These are phyloP conservation scores for Drosophila picticornis DNA, from an alignment of 2,888 invertebrate species.

Conservation along the genomic window DNA sequence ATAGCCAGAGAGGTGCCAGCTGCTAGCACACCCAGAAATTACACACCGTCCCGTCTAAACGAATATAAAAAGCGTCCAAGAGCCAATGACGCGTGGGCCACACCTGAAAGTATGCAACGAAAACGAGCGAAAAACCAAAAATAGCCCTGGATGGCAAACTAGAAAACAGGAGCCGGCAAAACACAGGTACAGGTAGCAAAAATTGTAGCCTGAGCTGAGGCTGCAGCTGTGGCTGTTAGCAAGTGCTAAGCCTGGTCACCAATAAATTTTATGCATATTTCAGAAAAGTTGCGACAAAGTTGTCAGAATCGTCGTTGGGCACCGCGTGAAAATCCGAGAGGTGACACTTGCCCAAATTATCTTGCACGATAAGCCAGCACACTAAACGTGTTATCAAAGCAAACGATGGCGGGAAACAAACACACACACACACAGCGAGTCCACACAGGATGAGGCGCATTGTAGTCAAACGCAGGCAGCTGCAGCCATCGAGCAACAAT, in stretches of 20 bases:
- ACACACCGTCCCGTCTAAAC: constrained; percentile 34
- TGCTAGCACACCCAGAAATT: constrained; percentile 32
- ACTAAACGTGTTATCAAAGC: constrained; percentile 80
- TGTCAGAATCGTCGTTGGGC: constrained; percentile 46
- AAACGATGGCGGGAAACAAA: constrained; percentile 59
- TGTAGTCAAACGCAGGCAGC: constrained; percentile 78
- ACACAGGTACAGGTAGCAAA: constrained; percentile 7
- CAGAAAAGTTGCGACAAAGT: constrained; percentile 61
- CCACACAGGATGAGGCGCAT: constrained; percentile 61
- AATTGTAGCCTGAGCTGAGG: not conserved
- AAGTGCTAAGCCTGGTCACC: constrained; percentile 30
- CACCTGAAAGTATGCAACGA: constrained; percentile 38
- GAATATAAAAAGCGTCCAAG: constrained; percentile 55
- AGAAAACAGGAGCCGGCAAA: constrained; percentile 6
- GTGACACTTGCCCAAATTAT: constrained; percentile 82
- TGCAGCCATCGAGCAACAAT: constrained; percentile 55
- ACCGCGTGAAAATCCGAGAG: constrained; percentile 77
- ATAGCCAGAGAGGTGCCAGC: constrained; percentile 20
- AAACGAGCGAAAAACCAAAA: constrained; percentile 16
- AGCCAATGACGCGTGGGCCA: constrained; percentile 68
- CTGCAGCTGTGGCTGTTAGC: constrained; percentile 13
- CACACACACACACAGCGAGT: constrained; percentile 13
- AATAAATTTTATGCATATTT: constrained; percentile 68
- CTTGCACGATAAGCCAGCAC: constrained; percentile 78
- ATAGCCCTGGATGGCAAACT: constrained; percentile 6